phyloP scores from a whole-genome alignment of 1,140 invertebrate genomes.

The Lethrus apterus region DNA sequence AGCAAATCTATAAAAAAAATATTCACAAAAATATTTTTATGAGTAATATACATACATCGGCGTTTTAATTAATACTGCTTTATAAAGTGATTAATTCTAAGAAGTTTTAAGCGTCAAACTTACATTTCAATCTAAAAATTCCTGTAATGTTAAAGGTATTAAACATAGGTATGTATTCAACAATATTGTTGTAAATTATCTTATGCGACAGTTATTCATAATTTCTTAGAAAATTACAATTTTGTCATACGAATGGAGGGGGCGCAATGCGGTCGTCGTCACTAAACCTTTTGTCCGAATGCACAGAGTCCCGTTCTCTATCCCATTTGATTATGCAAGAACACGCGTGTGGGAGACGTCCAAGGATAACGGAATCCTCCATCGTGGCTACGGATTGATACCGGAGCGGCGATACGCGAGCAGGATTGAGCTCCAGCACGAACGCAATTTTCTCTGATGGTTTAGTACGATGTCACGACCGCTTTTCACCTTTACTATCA shows the following conservation, averaged over 20 bases:
- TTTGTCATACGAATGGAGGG: constrained; percentile 3
- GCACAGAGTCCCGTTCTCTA: constrained; percentile 19
- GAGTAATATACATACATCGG: too few relatives aligned
- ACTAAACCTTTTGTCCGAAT: constrained; percentile 35
- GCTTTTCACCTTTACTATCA: constrained; percentile 39
- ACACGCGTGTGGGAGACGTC: constrained; percentile 30
- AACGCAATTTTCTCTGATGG: constrained; percentile 34
- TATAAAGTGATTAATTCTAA: too few relatives aligned
- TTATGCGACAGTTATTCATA: too few relatives aligned
- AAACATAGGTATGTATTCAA: too few relatives aligned
- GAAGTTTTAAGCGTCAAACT: too few relatives aligned
- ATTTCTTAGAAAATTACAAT: too few relatives aligned
- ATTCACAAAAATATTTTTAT: too few relatives aligned
- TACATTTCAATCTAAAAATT: too few relatives aligned
- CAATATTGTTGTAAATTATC: too few relatives aligned
- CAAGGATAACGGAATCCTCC: constrained; percentile 15
- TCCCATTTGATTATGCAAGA: constrained; percentile 33
- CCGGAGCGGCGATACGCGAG: constrained; percentile 3
- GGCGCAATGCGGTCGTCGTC: constrained; percentile 6
- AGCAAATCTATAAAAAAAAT: too few relatives aligned
- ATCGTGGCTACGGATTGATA: constrained; percentile 6
- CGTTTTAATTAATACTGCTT: too few relatives aligned
- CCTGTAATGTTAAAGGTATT: too few relatives aligned
- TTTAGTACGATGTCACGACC: constrained; percentile 33
- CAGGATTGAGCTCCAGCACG: constrained; percentile 20